These are phyloP conservation scores for Esperia sulphurella DNA, from an alignment of 2,888 invertebrate genomes.

Conservation along the genomic window DNA sequence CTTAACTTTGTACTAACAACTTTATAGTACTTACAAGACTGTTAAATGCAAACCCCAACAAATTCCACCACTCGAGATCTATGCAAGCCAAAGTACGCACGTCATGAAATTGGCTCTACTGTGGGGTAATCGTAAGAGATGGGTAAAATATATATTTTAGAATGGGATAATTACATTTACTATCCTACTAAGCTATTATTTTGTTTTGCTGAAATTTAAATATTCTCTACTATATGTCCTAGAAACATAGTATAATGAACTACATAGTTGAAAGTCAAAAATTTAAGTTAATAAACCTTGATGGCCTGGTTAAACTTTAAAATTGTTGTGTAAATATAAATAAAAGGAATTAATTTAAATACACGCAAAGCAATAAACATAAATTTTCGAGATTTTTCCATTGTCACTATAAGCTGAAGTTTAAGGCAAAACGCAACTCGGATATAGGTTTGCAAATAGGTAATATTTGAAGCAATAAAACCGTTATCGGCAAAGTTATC, in stretches of 20 bases:
- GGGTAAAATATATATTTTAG: no score
- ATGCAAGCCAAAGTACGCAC: conserved; percentile 23
- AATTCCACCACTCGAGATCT: conserved; percentile 28
- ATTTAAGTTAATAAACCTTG: no score
- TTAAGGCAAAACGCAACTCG: conserved; percentile 42
- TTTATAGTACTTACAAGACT: no score
- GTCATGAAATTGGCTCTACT: conserved; percentile 13
- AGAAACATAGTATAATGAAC: no score
- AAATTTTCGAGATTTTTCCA: conserved; percentile 27
- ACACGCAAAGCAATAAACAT: conserved; percentile 20
- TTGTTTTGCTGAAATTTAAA: no score
- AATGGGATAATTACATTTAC: no score
- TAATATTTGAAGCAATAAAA: conserved; percentile 76
- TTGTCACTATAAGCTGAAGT: conserved; percentile 27
- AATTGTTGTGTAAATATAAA: neutral
- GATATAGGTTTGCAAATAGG: conserved; percentile 63
- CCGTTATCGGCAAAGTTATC: conserved; percentile 68
- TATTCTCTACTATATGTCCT: no score
- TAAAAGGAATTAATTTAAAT: conserved; percentile 18
- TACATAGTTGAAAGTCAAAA: no score
- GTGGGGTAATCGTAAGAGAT: neutral
- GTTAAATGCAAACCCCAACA: neutral
- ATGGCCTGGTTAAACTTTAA: no score
- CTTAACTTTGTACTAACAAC: no score
- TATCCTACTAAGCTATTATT: no score